Evolutionary conservation across 2,797 vertebrate genomes (phyloP).

Genomic region (Acomys russatus): DNA sequence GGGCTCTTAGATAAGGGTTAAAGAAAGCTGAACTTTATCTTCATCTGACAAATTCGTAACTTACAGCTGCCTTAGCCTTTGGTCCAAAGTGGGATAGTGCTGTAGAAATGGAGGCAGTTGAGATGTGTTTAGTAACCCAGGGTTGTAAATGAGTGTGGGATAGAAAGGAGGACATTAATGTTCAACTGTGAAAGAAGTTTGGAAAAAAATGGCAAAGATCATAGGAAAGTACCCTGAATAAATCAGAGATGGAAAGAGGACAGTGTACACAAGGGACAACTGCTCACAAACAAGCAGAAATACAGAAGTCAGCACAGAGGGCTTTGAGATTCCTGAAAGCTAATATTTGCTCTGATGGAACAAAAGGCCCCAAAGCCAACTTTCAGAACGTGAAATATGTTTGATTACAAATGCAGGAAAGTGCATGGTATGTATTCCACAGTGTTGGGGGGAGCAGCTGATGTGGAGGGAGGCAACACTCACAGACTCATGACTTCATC

Average conservation of each 20-base stretch:
- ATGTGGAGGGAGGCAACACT: neutral
- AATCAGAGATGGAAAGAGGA: neutral
- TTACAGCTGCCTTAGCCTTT: neutral
- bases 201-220: neutral
- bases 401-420: fast-evolving
- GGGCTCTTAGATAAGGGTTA: fast-evolving
- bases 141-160: no score
- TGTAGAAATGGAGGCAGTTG: fast-evolving
- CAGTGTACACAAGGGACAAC: neutral
- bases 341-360: fast-evolving
- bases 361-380: no score
- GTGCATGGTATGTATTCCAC: fast-evolving
- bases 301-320: neutral
- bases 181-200: neutral
- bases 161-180: neutral
- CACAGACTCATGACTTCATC: neutral
- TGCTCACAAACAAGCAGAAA: neutral
- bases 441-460: fast-evolving
- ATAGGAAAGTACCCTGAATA: neutral
- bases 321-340: neutral
- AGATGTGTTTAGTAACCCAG: neutral
- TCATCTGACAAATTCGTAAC: neutral
- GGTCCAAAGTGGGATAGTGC: neutral
- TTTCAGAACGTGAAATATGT: neutral
- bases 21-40: neutral